These are phyloP conservation scores for Noctua fimbriata DNA, from an alignment of 2,888 invertebrate genomes.

Conservation along the genomic window DNA sequence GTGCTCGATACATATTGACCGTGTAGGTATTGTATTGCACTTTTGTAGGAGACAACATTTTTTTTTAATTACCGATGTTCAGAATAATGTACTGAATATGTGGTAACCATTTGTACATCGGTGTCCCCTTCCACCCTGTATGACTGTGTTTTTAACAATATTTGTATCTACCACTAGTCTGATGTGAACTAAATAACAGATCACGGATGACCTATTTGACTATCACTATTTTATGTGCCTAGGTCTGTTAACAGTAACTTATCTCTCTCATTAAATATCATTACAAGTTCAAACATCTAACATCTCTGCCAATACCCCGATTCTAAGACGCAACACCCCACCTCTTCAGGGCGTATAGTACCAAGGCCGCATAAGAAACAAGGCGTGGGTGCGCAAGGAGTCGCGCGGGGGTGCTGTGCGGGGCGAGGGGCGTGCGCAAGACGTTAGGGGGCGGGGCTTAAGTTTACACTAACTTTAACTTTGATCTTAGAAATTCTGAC, in stretches of 20 bases:
- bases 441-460: slow-evolving; percentile 80
- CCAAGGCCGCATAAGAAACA: slow-evolving; percentile 69
- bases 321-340: slow-evolving; percentile 38
- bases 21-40: too few relatives aligned
- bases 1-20: too few relatives aligned
- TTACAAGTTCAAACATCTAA: background rate
- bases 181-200: too few relatives aligned
- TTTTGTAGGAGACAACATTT: too few relatives aligned
- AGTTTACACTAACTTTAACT: slow-evolving; percentile 73
- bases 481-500: slow-evolving; percentile 43
- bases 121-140: too few relatives aligned
- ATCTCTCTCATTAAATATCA: background rate
- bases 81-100: too few relatives aligned
- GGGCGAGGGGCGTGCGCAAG: slow-evolving; percentile 75
- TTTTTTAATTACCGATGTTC: too few relatives aligned
- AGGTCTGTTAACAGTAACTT: background rate
- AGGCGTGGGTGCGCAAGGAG: slow-evolving; percentile 77
- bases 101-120: too few relatives aligned
- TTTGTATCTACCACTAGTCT: too few relatives aligned
- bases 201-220: too few relatives aligned
- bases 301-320: background rate
- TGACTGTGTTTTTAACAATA: too few relatives aligned
- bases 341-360: slow-evolving; percentile 55
- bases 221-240: background rate
- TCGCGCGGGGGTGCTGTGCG: slow-evolving; percentile 62